Evolutionary conservation across 1,140 invertebrate genomes (phyloP), one percentile per base, ranked within the genome.

Genomic region (Cepaea nemoralis): DNA sequence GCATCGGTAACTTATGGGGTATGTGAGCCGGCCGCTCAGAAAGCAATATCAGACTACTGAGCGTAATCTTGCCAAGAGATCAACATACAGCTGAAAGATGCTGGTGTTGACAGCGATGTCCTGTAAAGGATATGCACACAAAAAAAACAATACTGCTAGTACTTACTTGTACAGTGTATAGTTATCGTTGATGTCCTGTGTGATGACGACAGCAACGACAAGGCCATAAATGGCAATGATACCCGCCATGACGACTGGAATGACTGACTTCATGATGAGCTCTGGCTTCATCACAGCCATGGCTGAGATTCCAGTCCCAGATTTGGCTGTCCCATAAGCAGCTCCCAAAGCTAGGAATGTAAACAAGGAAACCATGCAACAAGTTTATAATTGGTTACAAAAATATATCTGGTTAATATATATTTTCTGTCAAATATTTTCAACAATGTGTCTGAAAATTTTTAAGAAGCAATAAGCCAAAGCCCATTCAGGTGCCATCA

Each of bases 171-270:
- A 98, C 37, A 98, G 93, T 86, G 94, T 91, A 91, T 99, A 99
- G 42, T 81, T 79, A 80, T 19, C 87, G 83, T 55, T 88, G 19
- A 99, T 93, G 85, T 93, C 93, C 90, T 97, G 96, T 83, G 97
- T 95, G 90, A 99, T 99, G 82, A 99, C 95, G 85, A 99, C 98
- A 90, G 98, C 97, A 85, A 99, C 97, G 83, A 99, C 98, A 89
- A 99, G 94, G 88, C 98, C 98, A 91, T 99, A 99, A 93, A 99
- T 99, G 93, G 98, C 98, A 93, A 99, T 97, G 92, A 99, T 99
- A 98, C 98, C 98, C 92, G 98, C 98, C 98, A 99, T 99, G 93
- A 99, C 97, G 90, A 99, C 98, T 88, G 98, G 98, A 94, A 99
- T 99, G 93, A 99, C 98, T 90, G 97, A 99, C 93, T 99, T 99